A percentile compares a stretch with the other conserved stretches of the same genome.
phyloP scores from a whole-genome alignment of 30 jellyfish, hydroid and myxozoan genomes.

The Aurelia sp. region DNA sequence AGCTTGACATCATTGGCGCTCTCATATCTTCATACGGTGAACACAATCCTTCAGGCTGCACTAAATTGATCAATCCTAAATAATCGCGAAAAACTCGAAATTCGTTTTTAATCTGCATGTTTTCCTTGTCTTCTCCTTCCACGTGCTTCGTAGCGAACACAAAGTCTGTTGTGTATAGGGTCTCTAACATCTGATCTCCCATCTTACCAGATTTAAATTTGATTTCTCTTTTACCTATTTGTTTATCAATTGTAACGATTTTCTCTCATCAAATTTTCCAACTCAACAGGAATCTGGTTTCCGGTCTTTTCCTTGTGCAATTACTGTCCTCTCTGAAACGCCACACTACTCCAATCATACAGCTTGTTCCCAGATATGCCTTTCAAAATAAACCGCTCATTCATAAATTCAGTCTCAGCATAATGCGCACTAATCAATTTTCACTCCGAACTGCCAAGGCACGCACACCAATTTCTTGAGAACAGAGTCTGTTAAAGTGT shows the following conservation, averaged over 20 bases:
- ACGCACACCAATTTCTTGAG: too few relatives aligned
- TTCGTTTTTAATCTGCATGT: slow-evolving; percentile 66
- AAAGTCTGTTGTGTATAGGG: slow-evolving; percentile 62
- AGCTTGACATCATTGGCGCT: too few relatives aligned
- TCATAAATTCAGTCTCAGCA: neutral
- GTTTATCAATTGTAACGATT: neutral
- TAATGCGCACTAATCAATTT: neutral
- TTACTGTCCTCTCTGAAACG: neutral
- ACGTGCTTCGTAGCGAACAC: slow-evolving; percentile 76
- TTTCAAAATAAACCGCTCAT: slow-evolving; percentile 9
- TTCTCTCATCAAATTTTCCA: neutral
- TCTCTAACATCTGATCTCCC: slow-evolving; percentile 79
- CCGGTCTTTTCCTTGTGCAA: neutral
- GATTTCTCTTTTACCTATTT: neutral
- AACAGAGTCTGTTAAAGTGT: too few relatives aligned
- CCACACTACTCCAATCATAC: neutral
- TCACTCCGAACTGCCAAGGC: neutral
- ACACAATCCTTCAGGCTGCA: slow-evolving; percentile 83
- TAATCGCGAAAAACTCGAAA: slow-evolving; percentile 95
- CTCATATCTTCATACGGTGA: slow-evolving; percentile 25
- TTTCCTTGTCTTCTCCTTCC: slow-evolving; percentile 76
- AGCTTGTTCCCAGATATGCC: slow-evolving; percentile 5
- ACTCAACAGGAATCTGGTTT: neutral
- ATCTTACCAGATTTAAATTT: neutral
- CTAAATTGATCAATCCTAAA: slow-evolving; percentile 88